These are phyloP conservation scores for Notarius quadriscutis DNA, from an alignment of 2,113 vertebrate species.

Conservation along the genomic window DNA sequence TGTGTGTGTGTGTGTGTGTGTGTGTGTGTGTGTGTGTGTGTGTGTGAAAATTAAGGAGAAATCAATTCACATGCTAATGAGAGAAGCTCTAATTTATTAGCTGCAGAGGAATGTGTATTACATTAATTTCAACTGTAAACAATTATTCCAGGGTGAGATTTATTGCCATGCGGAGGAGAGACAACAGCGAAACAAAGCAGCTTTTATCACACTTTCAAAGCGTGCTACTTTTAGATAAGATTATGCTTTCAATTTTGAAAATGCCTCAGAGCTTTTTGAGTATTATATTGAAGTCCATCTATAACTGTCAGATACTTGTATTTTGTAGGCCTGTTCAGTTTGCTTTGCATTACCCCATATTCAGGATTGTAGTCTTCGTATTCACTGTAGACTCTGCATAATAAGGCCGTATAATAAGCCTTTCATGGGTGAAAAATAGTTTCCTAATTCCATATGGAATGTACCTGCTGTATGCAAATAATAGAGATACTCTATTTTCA, in stretches of 20 bases:
- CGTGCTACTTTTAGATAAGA: slow-evolving; percentile 54
- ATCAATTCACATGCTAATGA: slow-evolving; percentile 67
- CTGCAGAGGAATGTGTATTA: slow-evolving; percentile 61
- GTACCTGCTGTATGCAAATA: slow-evolving; percentile 36
- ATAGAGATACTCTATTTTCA: slow-evolving; percentile 38
- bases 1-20: background rate
- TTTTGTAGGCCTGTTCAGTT: slow-evolving; percentile 29
- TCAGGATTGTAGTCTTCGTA: slow-evolving; percentile 12
- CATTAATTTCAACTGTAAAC: slow-evolving; percentile 66
- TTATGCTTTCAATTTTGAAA: slow-evolving; percentile 52
- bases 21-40: slow-evolving; percentile 14
- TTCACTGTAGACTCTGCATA: slow-evolving; percentile 42
- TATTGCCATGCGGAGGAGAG: slow-evolving; percentile 51
- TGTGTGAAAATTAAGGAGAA: slow-evolving; percentile 52
- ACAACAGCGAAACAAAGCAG: slow-evolving; percentile 47
- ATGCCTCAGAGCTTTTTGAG: slow-evolving; percentile 48
- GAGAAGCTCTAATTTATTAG: slow-evolving; percentile 63
- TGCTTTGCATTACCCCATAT: slow-evolving; percentile 44
- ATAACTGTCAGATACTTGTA: slow-evolving; percentile 48
- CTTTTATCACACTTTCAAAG: slow-evolving; percentile 50
- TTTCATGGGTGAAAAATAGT: slow-evolving; percentile 49
- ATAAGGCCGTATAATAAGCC: slow-evolving; percentile 48
- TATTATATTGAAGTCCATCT: slow-evolving; percentile 55
- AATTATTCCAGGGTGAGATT: slow-evolving; percentile 62
- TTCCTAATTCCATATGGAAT: slow-evolving; percentile 47